These are phyloP conservation scores for Zalophus californianus DNA, from an alignment of 2,797 vertebrate species.

Conservation along the genomic window DNA sequence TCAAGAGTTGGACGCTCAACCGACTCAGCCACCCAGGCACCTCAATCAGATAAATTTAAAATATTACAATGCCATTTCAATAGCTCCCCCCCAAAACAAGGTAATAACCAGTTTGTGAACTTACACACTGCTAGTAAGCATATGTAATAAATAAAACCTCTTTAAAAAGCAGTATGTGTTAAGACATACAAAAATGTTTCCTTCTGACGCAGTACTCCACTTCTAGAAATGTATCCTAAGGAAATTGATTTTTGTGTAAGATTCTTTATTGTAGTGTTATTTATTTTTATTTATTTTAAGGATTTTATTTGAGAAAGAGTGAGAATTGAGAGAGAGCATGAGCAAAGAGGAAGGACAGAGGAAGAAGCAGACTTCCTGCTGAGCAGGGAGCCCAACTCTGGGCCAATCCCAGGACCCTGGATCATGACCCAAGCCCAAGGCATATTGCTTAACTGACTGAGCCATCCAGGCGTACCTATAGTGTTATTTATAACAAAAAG, in stretches of 20 bases:
- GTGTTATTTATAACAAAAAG: slow-evolving; percentile 44
- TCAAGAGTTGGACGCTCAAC: neutral
- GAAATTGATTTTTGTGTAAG: slow-evolving; percentile 35
- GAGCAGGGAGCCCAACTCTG: neutral
- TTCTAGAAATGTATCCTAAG: neutral
- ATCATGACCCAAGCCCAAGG: neutral
- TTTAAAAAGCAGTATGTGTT: slow-evolving; percentile 6
- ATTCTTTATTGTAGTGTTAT: slow-evolving; percentile 22
- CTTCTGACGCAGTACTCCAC: neutral
- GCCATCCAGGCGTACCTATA: neutral
- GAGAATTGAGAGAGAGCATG: neutral
- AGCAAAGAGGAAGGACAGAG: neutral
- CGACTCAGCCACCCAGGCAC: neutral
- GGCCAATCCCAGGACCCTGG: neutral
- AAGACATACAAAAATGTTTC: slow-evolving; percentile 36
- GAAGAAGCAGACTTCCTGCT: neutral
- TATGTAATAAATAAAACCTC: slow-evolving; percentile 1
- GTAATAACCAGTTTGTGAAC: slow-evolving; percentile 45
- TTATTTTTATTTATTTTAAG: neutral
- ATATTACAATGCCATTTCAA: neutral
- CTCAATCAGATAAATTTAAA: neutral
- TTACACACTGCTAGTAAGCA: neutral
- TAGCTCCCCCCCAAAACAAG: neutral
- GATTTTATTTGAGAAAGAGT: neutral
- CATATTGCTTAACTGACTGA: neutral